A percentile compares a stretch with the other conserved stretches of the same genome.
Evolutionary conservation across 2,113 vertebrate species (phyloP).

Genomic region (Cheirogaleus medius): DNA sequence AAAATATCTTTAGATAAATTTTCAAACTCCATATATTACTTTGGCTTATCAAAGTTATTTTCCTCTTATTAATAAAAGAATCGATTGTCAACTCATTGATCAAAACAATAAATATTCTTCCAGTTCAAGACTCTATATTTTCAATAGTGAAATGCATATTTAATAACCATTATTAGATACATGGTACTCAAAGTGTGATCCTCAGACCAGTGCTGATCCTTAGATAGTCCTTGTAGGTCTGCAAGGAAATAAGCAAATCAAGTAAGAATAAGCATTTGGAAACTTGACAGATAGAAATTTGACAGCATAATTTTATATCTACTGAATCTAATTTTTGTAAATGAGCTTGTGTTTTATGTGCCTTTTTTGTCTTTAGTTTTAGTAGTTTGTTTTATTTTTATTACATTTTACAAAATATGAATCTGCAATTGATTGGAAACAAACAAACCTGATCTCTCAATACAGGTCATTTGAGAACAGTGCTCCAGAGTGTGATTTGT

Average conservation of each 20-base stretch:
- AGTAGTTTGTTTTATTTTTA: conserved; percentile 7
- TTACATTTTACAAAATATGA: neutral
- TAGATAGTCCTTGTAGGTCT: neutral
- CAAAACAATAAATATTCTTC: neutral
- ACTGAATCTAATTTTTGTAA: neutral
- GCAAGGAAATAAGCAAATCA: neutral
- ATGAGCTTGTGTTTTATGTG: neutral
- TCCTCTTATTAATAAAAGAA: conserved; percentile 13
- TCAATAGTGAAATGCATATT: neutral
- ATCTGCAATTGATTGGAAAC: neutral
- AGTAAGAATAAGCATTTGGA: neutral
- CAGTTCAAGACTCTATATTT: neutral
- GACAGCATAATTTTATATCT: neutral
- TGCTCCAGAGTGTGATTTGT: neutral
- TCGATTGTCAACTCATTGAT: neutral
- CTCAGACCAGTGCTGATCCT: neutral
- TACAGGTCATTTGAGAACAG: neutral
- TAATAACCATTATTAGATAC: neutral
- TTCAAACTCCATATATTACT: neutral
- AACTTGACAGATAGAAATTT: neutral
- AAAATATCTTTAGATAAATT: conserved; percentile 2
- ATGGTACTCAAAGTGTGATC: neutral
- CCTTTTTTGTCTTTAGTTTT: neutral
- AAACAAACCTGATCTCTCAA: neutral
- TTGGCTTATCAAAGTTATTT: neutral